phyloP scores from a whole-genome alignment of 2,797 vertebrate species.

The Bovichtus variegatus region DNA sequence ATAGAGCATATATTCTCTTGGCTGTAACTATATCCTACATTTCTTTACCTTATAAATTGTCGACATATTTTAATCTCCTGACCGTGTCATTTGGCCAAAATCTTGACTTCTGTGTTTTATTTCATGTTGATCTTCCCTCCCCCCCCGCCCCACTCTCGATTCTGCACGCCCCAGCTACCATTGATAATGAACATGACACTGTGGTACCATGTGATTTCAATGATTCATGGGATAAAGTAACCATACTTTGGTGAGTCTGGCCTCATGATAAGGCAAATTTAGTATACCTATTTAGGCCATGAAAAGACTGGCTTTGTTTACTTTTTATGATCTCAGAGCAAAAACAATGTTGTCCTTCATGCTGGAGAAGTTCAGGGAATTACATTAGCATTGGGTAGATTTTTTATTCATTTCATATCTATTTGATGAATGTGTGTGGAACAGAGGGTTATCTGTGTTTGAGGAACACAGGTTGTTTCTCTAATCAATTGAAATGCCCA shows the following conservation, averaged over 20 bases:
- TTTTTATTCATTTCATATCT: background rate
- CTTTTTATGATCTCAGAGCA: background rate
- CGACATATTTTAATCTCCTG: background rate
- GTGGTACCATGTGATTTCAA: background rate
- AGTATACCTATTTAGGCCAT: too few relatives aligned
- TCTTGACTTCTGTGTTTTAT: too few relatives aligned
- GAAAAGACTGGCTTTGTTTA: background rate
- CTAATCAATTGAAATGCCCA: too few relatives aligned
- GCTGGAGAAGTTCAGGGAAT: background rate
- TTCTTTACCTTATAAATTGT: background rate
- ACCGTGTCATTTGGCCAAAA: too few relatives aligned
- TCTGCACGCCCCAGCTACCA: too few relatives aligned
- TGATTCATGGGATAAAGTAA: background rate
- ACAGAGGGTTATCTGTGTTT: background rate
- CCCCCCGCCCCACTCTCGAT: too few relatives aligned
- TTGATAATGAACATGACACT: too few relatives aligned
- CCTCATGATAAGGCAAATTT: background rate
- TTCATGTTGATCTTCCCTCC: too few relatives aligned
- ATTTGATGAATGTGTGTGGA: background rate
- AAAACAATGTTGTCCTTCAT: background rate
- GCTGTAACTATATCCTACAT: background rate
- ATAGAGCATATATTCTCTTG: background rate
- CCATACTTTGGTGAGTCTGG: background rate
- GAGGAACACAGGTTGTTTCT: background rate
- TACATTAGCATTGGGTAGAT: background rate